phyloP scores from a whole-genome alignment of 2,888 invertebrate species.

The Oxyscelio sp. region DNA sequence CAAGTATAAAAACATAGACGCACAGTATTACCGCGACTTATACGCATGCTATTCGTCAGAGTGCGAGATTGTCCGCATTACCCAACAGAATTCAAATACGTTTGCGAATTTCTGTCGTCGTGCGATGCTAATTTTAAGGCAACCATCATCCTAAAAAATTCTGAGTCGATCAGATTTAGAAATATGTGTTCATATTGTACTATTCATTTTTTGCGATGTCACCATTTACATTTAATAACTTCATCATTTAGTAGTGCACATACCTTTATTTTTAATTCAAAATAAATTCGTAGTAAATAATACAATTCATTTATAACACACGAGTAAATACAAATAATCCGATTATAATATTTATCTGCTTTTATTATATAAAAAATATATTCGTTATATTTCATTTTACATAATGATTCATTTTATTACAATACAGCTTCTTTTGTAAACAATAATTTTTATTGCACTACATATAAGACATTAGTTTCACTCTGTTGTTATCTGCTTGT shows the following conservation, averaged over 20 bases:
- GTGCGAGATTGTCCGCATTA: slow-evolving; percentile 76
- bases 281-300: too few relatives aligned
- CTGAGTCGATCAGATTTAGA: not conserved
- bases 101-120: slow-evolving; percentile 72
- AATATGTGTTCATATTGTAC: not conserved
- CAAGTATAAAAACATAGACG: slow-evolving; percentile 80
- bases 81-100: slow-evolving; percentile 78
- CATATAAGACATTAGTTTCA: too few relatives aligned
- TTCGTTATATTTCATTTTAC: too few relatives aligned
- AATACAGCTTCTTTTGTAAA: too few relatives aligned
- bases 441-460: too few relatives aligned
- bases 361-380: too few relatives aligned
- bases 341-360: too few relatives aligned
- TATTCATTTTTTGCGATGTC: not conserved
- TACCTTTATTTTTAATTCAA: too few relatives aligned
- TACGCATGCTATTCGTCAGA: slow-evolving; percentile 76
- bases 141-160: slow-evolving; percentile 56
- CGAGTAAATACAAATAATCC: too few relatives aligned
- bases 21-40: slow-evolving; percentile 75
- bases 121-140: slow-evolving; percentile 79
- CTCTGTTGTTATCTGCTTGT: too few relatives aligned
- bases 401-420: too few relatives aligned
- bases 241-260: not conserved
- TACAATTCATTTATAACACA: too few relatives aligned
- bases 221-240: not conserved